A percentile compares a stretch with the other conserved stretches of the same genome.
Evolutionary conservation across 1,140 invertebrate genomes (phyloP).

Genomic region (Heliconius eleuchia): DNA sequence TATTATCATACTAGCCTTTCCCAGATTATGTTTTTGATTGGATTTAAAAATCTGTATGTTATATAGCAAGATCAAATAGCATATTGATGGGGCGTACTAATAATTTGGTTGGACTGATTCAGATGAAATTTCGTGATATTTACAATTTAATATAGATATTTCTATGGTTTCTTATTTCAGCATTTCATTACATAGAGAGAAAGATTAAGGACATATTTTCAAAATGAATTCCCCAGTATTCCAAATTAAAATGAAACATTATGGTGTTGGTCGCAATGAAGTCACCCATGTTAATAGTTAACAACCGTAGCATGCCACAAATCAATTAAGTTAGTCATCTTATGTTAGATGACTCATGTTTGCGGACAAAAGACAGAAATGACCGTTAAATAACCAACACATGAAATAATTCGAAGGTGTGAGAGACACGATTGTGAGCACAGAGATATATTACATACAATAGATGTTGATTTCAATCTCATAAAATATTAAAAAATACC

Average conservation of each 20-base stretch:
- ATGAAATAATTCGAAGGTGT: conserved; percentile 8
- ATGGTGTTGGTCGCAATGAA: conserved; percentile 48
- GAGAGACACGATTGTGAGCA: background rate
- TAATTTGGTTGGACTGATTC: background rate
- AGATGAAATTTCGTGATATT: background rate
- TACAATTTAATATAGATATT: background rate
- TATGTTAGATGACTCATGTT: conserved; percentile 32
- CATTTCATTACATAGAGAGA: too few relatives aligned
- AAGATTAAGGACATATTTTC: background rate
- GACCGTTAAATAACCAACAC: conserved; percentile 4
- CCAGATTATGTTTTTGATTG: background rate
- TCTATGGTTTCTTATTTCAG: too few relatives aligned
- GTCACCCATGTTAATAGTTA: conserved; percentile 70
- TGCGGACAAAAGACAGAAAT: conserved; percentile 28
- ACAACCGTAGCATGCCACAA: conserved; percentile 69
- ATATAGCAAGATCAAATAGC: background rate
- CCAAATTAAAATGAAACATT: background rate
- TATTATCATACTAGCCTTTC: conserved; percentile 20
- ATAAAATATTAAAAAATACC: background rate
- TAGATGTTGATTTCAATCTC: background rate
- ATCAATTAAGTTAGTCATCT: conserved; percentile 76
- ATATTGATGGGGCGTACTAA: background rate
- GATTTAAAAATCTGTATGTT: background rate
- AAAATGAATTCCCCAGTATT: background rate
- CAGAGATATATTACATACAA: background rate